Evolutionary conservation across 1,140 invertebrate species (phyloP).

Genomic region (Caenorhabditis tropicalis): DNA sequence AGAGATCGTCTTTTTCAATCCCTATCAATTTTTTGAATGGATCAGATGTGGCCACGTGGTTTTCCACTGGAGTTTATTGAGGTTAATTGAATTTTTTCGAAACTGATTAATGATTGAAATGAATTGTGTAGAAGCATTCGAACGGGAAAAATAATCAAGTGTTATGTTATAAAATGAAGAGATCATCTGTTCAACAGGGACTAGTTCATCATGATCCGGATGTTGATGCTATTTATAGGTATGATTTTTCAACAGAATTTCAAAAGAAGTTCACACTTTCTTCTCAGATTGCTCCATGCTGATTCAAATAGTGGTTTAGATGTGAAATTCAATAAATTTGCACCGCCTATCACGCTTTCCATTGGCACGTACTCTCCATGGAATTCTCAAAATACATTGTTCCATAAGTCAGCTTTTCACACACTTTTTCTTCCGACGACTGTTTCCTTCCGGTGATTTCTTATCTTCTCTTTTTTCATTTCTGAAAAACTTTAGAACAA

Average conservation of each 20-base stretch:
- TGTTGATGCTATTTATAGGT: slow-evolving; percentile 71
- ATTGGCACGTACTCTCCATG: slow-evolving; percentile 67
- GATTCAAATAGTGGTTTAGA: slow-evolving; percentile 1
- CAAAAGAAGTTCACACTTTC: slow-evolving; percentile 49
- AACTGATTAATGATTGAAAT: too few species aligned
- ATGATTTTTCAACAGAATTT: background rate
- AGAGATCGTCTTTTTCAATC: slow-evolving; percentile 66
- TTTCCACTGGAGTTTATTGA: slow-evolving; percentile 68
- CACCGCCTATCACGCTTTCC: slow-evolving; percentile 53
- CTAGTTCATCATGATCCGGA: slow-evolving; percentile 72
- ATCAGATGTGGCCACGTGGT: slow-evolving; percentile 66
- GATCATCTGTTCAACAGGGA: slow-evolving; percentile 70
- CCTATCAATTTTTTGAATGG: slow-evolving; percentile 70
- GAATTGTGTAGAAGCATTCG: background rate
- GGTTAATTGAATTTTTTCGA: slow-evolving; percentile 54
- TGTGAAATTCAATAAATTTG: slow-evolving; percentile 40
- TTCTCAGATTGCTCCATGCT: slow-evolving; percentile 35
- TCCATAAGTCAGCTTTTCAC: slow-evolving; percentile 69
- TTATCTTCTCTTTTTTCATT: slow-evolving; percentile 62
- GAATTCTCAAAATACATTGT: slow-evolving; percentile 72
- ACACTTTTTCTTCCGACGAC: slow-evolving; percentile 63
- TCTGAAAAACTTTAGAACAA: slow-evolving; percentile 65
- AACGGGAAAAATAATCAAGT: slow-evolving; percentile 2
- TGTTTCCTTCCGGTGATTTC: slow-evolving; percentile 62
- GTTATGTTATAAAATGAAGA: slow-evolving; percentile 14